Conservation (phyloP, 2,888 invertebrate species). For the Papilio protenor region DNA sequence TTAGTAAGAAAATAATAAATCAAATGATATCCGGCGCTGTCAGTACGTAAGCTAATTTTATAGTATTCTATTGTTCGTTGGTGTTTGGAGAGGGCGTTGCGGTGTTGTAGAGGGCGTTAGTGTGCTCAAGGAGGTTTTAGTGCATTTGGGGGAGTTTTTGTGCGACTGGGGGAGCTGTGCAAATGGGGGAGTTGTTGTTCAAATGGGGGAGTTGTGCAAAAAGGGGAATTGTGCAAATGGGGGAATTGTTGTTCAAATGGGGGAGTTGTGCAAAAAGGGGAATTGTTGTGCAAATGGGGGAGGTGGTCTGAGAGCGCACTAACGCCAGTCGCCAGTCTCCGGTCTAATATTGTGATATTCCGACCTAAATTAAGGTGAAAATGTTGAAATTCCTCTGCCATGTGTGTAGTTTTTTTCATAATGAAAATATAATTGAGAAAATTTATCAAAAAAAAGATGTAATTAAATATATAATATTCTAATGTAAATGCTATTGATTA, state of each 20-base stretch:
- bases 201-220: too few relatives aligned
- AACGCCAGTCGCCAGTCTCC: conserved; percentile 39
- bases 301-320: not conserved
- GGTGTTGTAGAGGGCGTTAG: not conserved
- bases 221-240: too few relatives aligned
- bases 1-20: not conserved
- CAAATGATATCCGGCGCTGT: conserved; percentile 3
- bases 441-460: conserved; percentile 64
- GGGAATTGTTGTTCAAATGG: too few relatives aligned
- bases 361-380: conserved; percentile 77
- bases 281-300: not conserved
- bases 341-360: conserved; percentile 67
- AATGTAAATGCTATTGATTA: conserved; percentile 56
- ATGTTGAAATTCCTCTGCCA: conserved; percentile 73
- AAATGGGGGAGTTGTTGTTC: too few relatives aligned
- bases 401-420: conserved; percentile 75
- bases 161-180: not conserved
- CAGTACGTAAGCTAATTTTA: conserved; percentile 8
- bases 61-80: conserved; percentile 19
- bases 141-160: not conserved
- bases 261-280: not conserved
- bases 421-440: conserved; percentile 69
- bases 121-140: not conserved
- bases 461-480: conserved; percentile 56
- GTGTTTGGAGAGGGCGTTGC: not conserved